Evolutionary conservation across 2,888 invertebrate genomes (phyloP), one percentile per base, ranked within the genome.

Genomic region (Spisula subtruncata): DNA sequence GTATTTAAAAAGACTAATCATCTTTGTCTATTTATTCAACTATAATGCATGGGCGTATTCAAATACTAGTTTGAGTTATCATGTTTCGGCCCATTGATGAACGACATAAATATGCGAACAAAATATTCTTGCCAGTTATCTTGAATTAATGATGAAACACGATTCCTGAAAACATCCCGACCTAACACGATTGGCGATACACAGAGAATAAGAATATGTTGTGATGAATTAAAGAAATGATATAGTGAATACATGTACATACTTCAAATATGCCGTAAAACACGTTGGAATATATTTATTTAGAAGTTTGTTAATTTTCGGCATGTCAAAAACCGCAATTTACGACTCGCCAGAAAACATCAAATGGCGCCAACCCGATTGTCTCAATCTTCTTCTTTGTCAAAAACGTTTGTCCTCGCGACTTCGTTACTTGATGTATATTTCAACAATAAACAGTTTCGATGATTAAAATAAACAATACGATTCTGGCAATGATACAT

Each of bases 401-500:
- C 60, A 81, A 85, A 82, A 56, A 54, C 83, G 79, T 88, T 88
- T 88, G 87, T 88, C 80, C 85, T 79, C 35, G 51, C 71, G 85
- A 56, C 35, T 54, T 85, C 54, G 41, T 80, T 35, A 54, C 75
- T 83, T 88, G 88, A 88, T 88, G 81, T 81, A 88, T 88, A 85
- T 66, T 85, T 81, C 16, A 71, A 85, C 51, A 85, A 85, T 85
- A 85, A 88, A 85, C 88, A 88, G 81, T 51, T 66, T 56, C 56
- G 66, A 79, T 82, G 87, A 83, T 87, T 88, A 80, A 88, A 88
- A 84, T 88, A 88, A 88, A 88, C 88, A 88, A 60, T 75, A 66
- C 60, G 51, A 18, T 46, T n/a, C 60, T 54, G 29, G 35, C 25
- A 54, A 8, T 18, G 48, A 56, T 41, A 82, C 48, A 81, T 56